Evolutionary conservation across 2,113 vertebrate genomes (phyloP).

Genomic region (Tragelaphus imberbis): DNA sequence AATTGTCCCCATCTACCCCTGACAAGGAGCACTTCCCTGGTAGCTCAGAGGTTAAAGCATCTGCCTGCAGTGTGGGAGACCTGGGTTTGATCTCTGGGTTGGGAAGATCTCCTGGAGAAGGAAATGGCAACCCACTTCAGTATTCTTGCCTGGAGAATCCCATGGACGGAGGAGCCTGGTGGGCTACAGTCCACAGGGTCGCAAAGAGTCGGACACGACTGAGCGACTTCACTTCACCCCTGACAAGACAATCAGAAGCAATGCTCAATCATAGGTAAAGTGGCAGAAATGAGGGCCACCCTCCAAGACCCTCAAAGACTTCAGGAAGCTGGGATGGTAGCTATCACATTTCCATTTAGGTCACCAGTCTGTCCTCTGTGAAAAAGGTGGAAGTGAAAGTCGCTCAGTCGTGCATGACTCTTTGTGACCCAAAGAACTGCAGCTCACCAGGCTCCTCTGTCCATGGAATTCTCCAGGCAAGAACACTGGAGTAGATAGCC

Average conservation of each 20-base stretch:
- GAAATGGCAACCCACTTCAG: too few relatives aligned
- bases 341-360: not conserved
- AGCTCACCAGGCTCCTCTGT: not conserved
- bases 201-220: too few relatives aligned
- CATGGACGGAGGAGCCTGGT: too few relatives aligned
- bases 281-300: not conserved
- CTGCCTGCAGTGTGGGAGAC: too few relatives aligned
- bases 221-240: too few relatives aligned
- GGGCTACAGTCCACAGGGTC: too few relatives aligned
- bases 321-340: not conserved
- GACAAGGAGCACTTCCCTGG: not conserved
- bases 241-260: not conserved
- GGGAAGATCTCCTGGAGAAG: too few relatives aligned
- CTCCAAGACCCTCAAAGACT: not conserved
- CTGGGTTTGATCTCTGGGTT: too few relatives aligned
- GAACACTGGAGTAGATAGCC: not conserved
- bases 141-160: too few relatives aligned
- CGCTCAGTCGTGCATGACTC: not conserved
- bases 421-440: not conserved
- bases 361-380: not conserved
- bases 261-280: not conserved
- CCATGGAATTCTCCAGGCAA: not conserved
- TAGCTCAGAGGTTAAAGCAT: too few relatives aligned
- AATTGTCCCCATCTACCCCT: not conserved
- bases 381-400: not conserved